A percentile compares a stretch with the other conserved stretches of the same genome.
These are phyloP conservation scores for Trachymyrmex septentrionalis DNA, from an alignment of 1,140 invertebrate genomes.

Conservation along the genomic window DNA sequence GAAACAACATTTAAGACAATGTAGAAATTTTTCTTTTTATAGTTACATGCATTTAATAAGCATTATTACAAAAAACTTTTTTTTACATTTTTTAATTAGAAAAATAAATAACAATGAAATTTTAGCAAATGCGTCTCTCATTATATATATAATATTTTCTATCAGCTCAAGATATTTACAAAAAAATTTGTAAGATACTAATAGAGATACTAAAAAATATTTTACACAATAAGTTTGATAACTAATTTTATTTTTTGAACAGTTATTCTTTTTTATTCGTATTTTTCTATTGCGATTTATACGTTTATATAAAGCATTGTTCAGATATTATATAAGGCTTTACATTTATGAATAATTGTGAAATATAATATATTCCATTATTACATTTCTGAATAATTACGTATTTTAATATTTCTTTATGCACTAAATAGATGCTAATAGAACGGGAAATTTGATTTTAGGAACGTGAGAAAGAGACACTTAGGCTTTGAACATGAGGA, in stretches of 20 bases:
- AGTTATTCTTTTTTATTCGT: not conserved
- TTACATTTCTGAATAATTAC: not conserved
- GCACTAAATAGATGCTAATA: not conserved
- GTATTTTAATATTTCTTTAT: not conserved
- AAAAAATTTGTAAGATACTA: not conserved
- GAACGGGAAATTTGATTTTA: constrained; percentile 36
- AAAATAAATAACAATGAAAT: not conserved
- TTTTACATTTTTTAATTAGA: not conserved
- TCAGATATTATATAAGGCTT: not conserved
- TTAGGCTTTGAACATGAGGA: not conserved
- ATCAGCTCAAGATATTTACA: not conserved
- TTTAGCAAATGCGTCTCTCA: not conserved
- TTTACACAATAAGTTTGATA: not conserved
- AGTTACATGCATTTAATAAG: no score
- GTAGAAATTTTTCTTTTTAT: not conserved
- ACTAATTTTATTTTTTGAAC: not conserved
- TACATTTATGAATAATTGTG: not conserved
- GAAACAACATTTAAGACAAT: not conserved
- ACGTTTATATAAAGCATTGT: not conserved
- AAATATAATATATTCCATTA: not conserved
- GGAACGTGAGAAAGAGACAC: not conserved
- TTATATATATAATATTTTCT: not conserved
- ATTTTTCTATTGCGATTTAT: not conserved
- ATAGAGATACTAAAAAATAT: not conserved
- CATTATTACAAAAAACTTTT: not conserved